phyloP scores from a whole-genome alignment of 2,113 vertebrate genomes.

The Macaca fascicularis region DNA sequence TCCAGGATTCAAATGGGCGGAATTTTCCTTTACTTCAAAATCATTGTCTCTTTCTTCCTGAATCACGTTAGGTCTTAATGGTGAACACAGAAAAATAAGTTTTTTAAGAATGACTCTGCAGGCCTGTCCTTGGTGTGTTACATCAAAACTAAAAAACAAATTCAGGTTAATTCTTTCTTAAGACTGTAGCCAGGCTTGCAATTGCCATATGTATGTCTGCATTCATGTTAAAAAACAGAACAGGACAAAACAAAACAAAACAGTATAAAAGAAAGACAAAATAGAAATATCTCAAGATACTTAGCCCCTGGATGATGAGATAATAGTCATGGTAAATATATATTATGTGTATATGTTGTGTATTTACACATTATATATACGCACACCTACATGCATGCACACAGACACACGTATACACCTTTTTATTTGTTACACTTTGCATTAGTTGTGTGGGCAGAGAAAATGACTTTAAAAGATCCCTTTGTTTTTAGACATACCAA shows the following conservation, averaged over 20 bases:
- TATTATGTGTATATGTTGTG: background rate
- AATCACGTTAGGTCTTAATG: background rate
- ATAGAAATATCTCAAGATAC: background rate
- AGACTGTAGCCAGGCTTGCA: background rate
- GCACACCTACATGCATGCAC: background rate
- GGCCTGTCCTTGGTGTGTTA: background rate
- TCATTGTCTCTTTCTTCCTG: background rate
- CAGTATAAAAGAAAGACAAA: background rate
- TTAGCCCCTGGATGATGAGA: background rate
- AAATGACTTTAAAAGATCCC: background rate
- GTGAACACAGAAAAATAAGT: background rate
- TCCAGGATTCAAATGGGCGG: background rate
- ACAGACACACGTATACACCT: background rate
- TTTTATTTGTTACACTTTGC: background rate
- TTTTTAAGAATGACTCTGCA: background rate
- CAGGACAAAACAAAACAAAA: background rate
- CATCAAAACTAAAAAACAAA: background rate
- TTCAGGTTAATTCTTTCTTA: background rate
- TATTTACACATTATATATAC: background rate
- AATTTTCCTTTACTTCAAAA: background rate
- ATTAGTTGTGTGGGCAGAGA: background rate
- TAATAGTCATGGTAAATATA: background rate
- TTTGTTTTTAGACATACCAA: background rate
- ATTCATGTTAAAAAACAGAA: background rate
- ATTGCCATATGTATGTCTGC: background rate